These are phyloP conservation scores for Listronotus oregonensis DNA, from an alignment of 1,140 invertebrate genomes.

Conservation along the genomic window DNA sequence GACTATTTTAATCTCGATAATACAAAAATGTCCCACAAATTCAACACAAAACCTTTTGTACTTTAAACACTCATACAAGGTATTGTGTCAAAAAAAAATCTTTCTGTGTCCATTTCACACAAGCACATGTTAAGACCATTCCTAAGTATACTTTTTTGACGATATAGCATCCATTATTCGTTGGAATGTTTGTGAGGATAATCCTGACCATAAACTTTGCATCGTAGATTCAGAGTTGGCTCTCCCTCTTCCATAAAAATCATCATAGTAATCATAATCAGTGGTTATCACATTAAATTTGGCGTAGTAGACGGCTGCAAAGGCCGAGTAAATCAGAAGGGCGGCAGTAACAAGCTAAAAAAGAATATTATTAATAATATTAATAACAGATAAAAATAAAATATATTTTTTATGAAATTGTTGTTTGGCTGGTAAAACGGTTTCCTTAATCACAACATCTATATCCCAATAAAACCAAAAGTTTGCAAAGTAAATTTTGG, in stretches of 20 bases:
- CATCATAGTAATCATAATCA: conserved; percentile 71
- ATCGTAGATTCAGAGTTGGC: conserved; percentile 40
- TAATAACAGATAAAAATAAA: too few species aligned
- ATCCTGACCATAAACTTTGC: conserved; percentile 48
- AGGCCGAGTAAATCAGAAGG: conserved; percentile 78
- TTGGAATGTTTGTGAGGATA: conserved; percentile 52
- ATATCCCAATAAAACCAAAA: too few species aligned
- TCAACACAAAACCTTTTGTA: too few species aligned
- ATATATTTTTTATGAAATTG: too few species aligned
- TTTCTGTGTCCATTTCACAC: too few species aligned
- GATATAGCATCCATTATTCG: conserved; percentile 54
- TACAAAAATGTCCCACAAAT: too few species aligned
- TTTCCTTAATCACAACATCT: too few species aligned
- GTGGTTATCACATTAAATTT: conserved; percentile 78
- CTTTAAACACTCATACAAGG: too few species aligned
- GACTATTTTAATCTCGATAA: too few species aligned
- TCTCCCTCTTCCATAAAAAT: conserved; percentile 59
- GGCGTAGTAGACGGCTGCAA: conserved; percentile 83
- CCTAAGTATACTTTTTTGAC: conserved; percentile 53
- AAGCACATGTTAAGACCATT: background rate
- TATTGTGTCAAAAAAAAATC: too few species aligned
- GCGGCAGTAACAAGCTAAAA: conserved; percentile 76
- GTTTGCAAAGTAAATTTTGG: too few species aligned
- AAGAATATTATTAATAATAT: conserved; percentile 27
- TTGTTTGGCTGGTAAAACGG: too few species aligned